Evolutionary conservation across 2,113 vertebrate genomes (phyloP).

Genomic region (Channa argus): DNA sequence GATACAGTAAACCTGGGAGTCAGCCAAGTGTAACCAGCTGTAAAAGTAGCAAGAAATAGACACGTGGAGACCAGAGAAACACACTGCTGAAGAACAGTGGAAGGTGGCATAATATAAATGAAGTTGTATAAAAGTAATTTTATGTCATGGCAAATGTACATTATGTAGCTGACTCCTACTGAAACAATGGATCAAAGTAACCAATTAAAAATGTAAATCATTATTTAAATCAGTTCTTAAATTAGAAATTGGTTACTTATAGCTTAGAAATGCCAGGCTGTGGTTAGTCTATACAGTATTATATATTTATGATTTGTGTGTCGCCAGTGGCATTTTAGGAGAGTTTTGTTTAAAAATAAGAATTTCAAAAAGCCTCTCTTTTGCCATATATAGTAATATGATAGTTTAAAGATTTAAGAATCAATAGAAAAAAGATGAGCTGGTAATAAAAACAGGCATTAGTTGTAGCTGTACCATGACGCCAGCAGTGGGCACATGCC

Average conservation of each 20-base stretch:
- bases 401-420: too few relatives aligned
- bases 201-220: too few relatives aligned
- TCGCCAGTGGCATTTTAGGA: too few relatives aligned
- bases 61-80: too few relatives aligned
- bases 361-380: too few relatives aligned
- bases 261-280: background rate
- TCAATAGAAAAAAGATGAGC: too few relatives aligned
- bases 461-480: slow-evolving; percentile 26
- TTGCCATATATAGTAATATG: too few relatives aligned
- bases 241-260: background rate
- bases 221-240: background rate
- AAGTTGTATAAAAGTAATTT: too few relatives aligned
- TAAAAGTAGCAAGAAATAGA: background rate
- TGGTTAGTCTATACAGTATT: too few relatives aligned
- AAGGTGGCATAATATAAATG: background rate
- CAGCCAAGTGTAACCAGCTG: background rate
- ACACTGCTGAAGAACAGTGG: background rate
- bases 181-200: background rate
- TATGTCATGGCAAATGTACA: background rate
- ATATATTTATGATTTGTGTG: too few relatives aligned
- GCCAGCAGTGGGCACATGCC: slow-evolving; percentile 41
- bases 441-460: background rate
- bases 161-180: background rate
- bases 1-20: background rate
- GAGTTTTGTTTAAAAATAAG: too few relatives aligned